Percentiles rank a stretch among this genome's conserved stretches.
Conservation (phyloP, 1,140 invertebrate species). For the Ceratosolen fusciceps region DNA sequence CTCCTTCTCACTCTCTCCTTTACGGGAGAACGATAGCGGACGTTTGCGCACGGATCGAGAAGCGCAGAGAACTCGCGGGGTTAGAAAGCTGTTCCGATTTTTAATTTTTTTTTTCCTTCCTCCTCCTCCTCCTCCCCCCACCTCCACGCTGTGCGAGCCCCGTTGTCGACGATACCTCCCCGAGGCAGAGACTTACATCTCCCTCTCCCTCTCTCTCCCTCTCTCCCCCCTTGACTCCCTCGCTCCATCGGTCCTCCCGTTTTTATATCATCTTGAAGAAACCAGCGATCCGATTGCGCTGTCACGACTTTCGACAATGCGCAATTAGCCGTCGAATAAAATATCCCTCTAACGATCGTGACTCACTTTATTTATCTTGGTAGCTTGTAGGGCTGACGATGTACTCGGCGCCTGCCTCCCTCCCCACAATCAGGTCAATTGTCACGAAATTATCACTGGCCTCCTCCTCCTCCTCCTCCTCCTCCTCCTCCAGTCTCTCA, state of each 20-base stretch:
- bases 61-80: neutral
- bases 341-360: constrained; percentile 32
- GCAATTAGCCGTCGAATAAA: constrained; percentile 38
- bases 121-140: neutral
- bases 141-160: no score
- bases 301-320: constrained; percentile 34
- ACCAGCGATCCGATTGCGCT: constrained; percentile 15
- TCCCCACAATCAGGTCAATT: constrained; percentile 20
- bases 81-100: constrained; percentile 41
- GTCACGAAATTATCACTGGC: constrained; percentile 44
- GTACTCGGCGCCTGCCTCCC: neutral
- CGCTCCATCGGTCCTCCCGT: neutral
- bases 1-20: neutral
- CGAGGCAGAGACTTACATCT: no score
- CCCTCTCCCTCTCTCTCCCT: neutral
- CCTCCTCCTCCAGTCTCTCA: neutral
- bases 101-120: constrained; percentile 29
- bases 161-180: no score
- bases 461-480: no score
- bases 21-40: neutral
- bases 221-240: neutral
- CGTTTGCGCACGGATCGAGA: neutral
- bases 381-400: constrained; percentile 6
- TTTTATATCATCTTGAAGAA: constrained; percentile 16
- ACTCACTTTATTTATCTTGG: constrained; percentile 23